These are phyloP conservation scores for Rhinella marina DNA, from an alignment of 2,797 vertebrate species.

Conservation along the genomic window DNA sequence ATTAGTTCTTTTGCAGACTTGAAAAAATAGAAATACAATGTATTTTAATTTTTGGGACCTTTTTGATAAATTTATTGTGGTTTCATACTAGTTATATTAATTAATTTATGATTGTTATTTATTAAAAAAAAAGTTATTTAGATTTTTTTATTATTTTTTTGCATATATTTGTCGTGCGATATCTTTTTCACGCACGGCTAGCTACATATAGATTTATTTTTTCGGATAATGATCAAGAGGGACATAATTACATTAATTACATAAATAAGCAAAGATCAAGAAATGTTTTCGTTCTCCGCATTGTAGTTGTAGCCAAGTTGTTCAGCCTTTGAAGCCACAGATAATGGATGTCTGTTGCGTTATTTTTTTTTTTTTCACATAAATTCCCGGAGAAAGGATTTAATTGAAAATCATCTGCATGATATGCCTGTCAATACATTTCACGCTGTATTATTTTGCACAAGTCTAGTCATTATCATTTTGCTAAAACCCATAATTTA, in stretches of 20 bases:
- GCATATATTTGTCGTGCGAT: not conserved
- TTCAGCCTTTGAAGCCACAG: slow-evolving; percentile 15
- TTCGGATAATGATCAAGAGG: not conserved
- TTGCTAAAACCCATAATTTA: slow-evolving; percentile 69
- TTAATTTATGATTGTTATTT: not conserved
- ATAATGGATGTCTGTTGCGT: slow-evolving; percentile 50
- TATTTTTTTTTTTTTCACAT: slow-evolving; percentile 51
- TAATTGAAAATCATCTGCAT: slow-evolving; percentile 64
- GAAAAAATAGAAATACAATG: not conserved
- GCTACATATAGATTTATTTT: not conserved
- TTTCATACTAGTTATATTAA: not conserved
- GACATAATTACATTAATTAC: slow-evolving; percentile 26
- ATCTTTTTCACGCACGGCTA: not conserved
- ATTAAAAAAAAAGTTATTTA: not conserved
- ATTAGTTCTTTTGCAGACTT: not conserved
- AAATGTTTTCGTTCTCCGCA: not conserved
- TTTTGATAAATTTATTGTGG: not conserved
- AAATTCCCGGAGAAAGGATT: slow-evolving; percentile 62
- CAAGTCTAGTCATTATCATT: slow-evolving; percentile 65
- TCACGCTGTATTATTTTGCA: slow-evolving; percentile 68
- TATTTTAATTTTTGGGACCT: not conserved
- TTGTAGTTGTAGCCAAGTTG: slow-evolving; percentile 19
- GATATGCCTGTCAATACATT: slow-evolving; percentile 65
- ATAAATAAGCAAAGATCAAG: slow-evolving; percentile 20
- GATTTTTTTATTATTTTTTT: not conserved